Conservation (phyloP, 2,113 vertebrate genomes). For the Ctenodactylus gundi region DNA sequence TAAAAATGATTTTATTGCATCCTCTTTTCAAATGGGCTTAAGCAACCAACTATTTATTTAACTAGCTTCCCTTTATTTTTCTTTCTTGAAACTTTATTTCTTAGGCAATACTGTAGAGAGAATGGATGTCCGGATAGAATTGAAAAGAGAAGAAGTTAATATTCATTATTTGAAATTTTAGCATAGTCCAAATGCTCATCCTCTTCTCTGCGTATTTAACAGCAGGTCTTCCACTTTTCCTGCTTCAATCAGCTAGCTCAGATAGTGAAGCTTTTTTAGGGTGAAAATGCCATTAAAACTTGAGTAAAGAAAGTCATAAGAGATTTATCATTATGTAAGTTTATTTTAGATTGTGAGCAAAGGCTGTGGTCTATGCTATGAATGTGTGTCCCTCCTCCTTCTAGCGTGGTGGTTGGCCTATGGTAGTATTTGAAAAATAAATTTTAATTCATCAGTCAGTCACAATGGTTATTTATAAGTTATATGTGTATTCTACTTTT, state of each 20-base stretch:
- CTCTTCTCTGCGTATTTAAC: neutral
- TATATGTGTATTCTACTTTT: slow-evolving; percentile 6
- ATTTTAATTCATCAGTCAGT: slow-evolving; percentile 6
- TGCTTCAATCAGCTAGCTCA: slow-evolving; percentile 16
- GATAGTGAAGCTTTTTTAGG: neutral
- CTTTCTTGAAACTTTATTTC: slow-evolving; percentile 17
- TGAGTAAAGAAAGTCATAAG: slow-evolving; percentile 54
- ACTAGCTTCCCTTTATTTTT: neutral
- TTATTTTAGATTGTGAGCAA: neutral
- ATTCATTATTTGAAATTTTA: slow-evolving; percentile 1
- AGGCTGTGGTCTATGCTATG: neutral
- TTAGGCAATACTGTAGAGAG: neutral
- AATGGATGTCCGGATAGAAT: neutral
- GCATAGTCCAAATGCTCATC: neutral
- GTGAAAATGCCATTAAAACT: slow-evolving; percentile 11
- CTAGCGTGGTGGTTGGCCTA: neutral
- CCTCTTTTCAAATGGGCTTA: neutral
- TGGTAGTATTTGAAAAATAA: neutral
- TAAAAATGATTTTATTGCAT: neutral
- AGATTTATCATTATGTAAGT: slow-evolving; percentile 5
- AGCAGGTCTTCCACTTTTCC: neutral
- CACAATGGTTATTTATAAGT: slow-evolving; percentile 25
- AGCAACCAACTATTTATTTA: neutral
- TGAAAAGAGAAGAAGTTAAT: neutral
- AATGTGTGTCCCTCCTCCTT: neutral